Percentiles rank a stretch among this genome's conserved stretches.
Conservation (phyloP, 2,888 invertebrate species). For the Aricia artaxerxes region DNA sequence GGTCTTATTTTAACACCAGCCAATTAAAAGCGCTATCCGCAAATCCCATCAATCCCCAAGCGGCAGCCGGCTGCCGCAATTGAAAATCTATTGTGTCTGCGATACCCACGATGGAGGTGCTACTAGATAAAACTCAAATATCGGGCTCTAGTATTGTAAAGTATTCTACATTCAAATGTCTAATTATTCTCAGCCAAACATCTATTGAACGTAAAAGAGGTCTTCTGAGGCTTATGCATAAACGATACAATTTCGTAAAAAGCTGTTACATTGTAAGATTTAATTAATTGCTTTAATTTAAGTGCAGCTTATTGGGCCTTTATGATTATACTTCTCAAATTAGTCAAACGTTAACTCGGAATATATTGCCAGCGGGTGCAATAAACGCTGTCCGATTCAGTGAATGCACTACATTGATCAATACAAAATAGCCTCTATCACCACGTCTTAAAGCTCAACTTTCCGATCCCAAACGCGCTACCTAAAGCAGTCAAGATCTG, state of each 20-base stretch:
- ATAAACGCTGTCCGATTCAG: constrained; percentile 71
- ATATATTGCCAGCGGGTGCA: constrained; percentile 73
- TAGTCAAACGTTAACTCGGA: constrained; percentile 76
- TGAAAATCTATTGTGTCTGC: no score
- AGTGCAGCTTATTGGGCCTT: constrained; percentile 64
- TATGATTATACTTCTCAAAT: constrained; percentile 75
- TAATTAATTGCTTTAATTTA: constrained; percentile 30
- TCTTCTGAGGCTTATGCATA: neutral
- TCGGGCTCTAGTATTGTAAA: no score
- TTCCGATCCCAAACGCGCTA: constrained; percentile 42
- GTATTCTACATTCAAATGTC: neutral
- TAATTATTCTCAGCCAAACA: no score
- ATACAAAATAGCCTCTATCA: constrained; percentile 32
- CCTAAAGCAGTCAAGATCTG: constrained; percentile 63
- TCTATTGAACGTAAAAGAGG: neutral
- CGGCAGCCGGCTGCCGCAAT: no score
- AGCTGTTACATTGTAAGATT: constrained; percentile 24
- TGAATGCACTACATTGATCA: constrained; percentile 60
- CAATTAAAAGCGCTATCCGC: neutral
- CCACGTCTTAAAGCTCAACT: constrained; percentile 32
- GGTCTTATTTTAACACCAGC: neutral
- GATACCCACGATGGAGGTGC: no score
- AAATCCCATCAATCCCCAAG: no score
- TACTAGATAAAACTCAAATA: no score
- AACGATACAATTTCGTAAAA: constrained; percentile 7